Percentiles rank a stretch among this genome's conserved stretches.
Conservation (phyloP, 2,888 invertebrate genomes). For the Brachyptera risi region DNA sequence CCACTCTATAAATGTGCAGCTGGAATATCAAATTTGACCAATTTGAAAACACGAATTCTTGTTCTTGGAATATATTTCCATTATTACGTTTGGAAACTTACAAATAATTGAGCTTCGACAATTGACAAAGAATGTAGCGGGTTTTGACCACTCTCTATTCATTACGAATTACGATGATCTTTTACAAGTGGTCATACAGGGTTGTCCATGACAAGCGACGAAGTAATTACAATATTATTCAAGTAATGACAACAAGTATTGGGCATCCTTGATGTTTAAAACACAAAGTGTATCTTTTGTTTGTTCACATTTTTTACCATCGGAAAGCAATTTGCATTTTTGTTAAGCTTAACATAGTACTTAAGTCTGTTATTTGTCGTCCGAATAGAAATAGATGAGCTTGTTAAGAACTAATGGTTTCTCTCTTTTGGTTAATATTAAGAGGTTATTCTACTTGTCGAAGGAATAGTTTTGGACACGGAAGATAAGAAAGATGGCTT, state of each 20-base stretch:
- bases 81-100: too few relatives aligned
- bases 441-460: conserved; percentile 1
- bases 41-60: too few relatives aligned
- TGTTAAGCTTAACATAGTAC: conserved; percentile 6
- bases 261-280: neutral
- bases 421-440: conserved; percentile 1
- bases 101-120: too few relatives aligned
- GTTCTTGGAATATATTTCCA: too few relatives aligned
- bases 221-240: too few relatives aligned
- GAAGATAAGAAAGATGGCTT: conserved; percentile 12
- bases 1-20: too few relatives aligned
- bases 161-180: too few relatives aligned
- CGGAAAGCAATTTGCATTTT: conserved; percentile 11
- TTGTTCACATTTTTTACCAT: neutral
- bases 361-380: conserved; percentile 9
- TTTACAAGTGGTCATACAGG: too few relatives aligned
- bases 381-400: neutral
- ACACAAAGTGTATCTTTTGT: neutral
- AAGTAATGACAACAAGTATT: neutral
- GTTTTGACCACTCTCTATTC: too few relatives aligned
- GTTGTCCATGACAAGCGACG: too few relatives aligned
- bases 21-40: too few relatives aligned
- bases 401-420: conserved; percentile 9
- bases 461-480: neutral
- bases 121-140: too few relatives aligned